phyloP scores from a whole-genome alignment of 2,797 vertebrate genomes.

The Chaunax sp. region DNA sequence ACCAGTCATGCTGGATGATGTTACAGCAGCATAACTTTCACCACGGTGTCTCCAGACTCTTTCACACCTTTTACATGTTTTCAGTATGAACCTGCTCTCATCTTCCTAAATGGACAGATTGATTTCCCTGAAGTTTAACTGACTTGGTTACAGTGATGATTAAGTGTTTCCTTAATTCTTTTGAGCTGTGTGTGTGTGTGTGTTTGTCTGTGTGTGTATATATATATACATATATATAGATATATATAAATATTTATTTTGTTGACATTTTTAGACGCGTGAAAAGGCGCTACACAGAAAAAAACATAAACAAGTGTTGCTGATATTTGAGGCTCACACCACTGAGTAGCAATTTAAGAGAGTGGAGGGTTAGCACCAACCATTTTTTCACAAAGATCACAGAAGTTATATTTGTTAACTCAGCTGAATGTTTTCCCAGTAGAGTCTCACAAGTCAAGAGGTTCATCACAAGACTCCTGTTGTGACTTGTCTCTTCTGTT shows the following conservation, averaged over 20 bases:
- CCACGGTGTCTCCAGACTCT: too few species aligned
- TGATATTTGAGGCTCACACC: slow-evolving; percentile 26
- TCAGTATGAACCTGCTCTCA: too few species aligned
- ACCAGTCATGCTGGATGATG: too few species aligned
- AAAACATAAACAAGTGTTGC: slow-evolving; percentile 4
- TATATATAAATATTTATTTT: slow-evolving; percentile 59
- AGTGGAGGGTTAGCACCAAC: neutral
- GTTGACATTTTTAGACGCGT: slow-evolving; percentile 71
- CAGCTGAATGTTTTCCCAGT: slow-evolving; percentile 21
- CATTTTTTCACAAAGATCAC: slow-evolving; percentile 5
- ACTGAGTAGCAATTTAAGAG: slow-evolving; percentile 15
- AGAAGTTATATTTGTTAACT: slow-evolving; percentile 2
- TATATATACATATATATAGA: slow-evolving; percentile 20
- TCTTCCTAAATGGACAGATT: too few species aligned
- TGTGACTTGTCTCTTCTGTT: slow-evolving; percentile 41
- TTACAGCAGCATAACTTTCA: too few species aligned
- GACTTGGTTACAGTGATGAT: too few species aligned
- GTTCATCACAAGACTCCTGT: slow-evolving; percentile 37
- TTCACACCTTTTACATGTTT: too few species aligned
- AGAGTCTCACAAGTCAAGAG: slow-evolving; percentile 33
- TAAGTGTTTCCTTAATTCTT: too few species aligned
- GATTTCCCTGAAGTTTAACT: too few species aligned
- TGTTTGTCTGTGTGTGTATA: slow-evolving; percentile 27
- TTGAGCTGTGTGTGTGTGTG: too few species aligned
- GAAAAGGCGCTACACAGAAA: slow-evolving; percentile 50